phyloP scores from a whole-genome alignment of 2,113 vertebrate species.

The Pholis gunnellus region DNA sequence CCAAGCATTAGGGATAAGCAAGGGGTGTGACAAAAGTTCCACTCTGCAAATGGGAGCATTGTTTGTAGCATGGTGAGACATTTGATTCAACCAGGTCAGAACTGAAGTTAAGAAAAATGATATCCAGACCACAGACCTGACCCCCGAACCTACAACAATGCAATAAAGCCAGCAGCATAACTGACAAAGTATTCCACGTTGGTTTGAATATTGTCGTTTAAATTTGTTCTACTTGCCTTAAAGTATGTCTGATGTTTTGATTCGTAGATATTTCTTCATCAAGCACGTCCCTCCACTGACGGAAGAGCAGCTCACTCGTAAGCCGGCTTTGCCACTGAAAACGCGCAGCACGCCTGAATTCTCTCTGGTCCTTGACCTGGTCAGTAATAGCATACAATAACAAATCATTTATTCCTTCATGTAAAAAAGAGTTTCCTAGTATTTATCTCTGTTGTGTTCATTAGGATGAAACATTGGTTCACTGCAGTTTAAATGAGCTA shows the following conservation, averaged over 20 bases:
- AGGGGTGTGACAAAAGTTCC: not conserved
- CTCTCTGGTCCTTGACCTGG: constrained; percentile 97
- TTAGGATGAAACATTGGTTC: constrained; percentile 98
- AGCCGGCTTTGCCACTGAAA: constrained; percentile 97
- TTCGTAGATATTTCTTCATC: constrained; percentile 96
- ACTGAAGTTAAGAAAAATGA: not conserved
- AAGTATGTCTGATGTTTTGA: constrained; percentile 16
- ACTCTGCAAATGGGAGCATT: not conserved
- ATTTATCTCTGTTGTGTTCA: constrained; percentile 14
- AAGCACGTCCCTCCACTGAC: constrained; percentile 98
- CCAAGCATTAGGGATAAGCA: not conserved
- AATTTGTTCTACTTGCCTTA: not conserved
- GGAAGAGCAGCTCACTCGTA: constrained; percentile 97
- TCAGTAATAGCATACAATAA: constrained; percentile 69
- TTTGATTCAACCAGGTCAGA: not conserved
- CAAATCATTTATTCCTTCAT: not conserved
- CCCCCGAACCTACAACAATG: not conserved
- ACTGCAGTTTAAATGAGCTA: constrained; percentile 98
- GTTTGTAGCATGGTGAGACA: not conserved
- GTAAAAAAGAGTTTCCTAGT: not conserved
- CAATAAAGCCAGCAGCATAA: not conserved
- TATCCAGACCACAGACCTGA: not conserved
- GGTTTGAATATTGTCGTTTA: not conserved
- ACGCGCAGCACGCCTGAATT: constrained; percentile 99
- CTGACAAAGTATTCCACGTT: not conserved